phyloP scores from a whole-genome alignment of 2,888 invertebrate genomes.

The Luffia ferchaultella region DNA sequence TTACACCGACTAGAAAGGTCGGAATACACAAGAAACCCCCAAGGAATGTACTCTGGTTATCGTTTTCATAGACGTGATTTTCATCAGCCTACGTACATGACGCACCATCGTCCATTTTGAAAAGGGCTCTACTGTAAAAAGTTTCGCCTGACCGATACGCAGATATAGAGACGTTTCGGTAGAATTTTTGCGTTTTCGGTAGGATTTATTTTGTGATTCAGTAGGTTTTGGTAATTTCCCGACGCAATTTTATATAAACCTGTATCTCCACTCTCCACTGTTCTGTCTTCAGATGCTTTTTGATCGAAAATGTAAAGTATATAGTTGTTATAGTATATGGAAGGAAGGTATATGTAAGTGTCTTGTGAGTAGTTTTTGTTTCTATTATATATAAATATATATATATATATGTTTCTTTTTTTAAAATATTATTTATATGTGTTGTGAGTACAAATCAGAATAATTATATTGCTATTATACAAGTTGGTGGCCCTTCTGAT shows the following conservation, averaged over 20 bases:
- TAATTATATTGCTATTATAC: too few relatives aligned
- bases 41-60: constrained; percentile 30
- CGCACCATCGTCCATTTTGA: constrained; percentile 60
- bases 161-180: constrained; percentile 30
- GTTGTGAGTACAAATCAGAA: too few relatives aligned
- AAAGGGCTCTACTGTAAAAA: constrained; percentile 60
- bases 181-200: neutral
- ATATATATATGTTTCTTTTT: too few relatives aligned
- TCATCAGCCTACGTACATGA: constrained; percentile 44
- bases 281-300: too few relatives aligned
- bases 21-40: constrained; percentile 34
- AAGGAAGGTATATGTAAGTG: too few relatives aligned
- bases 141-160: constrained; percentile 51
- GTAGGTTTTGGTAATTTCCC: constrained; percentile 9
- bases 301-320: too few relatives aligned
- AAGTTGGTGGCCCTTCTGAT: too few relatives aligned
- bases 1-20: constrained; percentile 35
- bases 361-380: too few relatives aligned
- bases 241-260: neutral
- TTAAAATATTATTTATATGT: too few relatives aligned
- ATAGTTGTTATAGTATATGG: too few relatives aligned
- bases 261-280: too few relatives aligned
- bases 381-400: too few relatives aligned
- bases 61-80: constrained; percentile 46
- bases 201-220: neutral